Evolutionary conservation across 2,888 invertebrate species (phyloP).

Genomic region (Eudemis profundana): DNA sequence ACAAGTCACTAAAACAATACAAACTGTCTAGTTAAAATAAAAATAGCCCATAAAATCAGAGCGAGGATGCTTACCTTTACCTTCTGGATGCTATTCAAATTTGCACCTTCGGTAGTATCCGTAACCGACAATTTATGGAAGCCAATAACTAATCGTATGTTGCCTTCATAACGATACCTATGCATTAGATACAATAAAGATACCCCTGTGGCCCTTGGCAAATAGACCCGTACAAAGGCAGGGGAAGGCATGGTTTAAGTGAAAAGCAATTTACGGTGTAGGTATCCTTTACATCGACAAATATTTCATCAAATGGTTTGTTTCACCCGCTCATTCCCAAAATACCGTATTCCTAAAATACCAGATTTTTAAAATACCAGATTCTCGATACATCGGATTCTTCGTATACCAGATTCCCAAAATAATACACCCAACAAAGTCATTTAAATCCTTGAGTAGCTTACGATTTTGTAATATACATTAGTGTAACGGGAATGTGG

Average conservation of each 20-base stretch:
- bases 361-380: too few species aligned
- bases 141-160: slow-evolving; percentile 21
- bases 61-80: slow-evolving; percentile 6
- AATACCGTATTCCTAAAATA: too few species aligned
- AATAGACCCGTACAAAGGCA: slow-evolving; percentile 46
- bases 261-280: slow-evolving; percentile 1
- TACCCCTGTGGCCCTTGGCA: slow-evolving; percentile 45
- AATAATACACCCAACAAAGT: too few species aligned
- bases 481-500: too few species aligned
- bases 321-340: too few species aligned
- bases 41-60: slow-evolving; percentile 22
- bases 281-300: too few species aligned
- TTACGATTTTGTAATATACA: too few species aligned
- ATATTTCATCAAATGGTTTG: too few species aligned
- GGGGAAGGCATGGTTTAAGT: slow-evolving; percentile 29
- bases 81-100: slow-evolving; percentile 13
- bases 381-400: too few species aligned
- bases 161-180: slow-evolving; percentile 34
- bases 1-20: slow-evolving; percentile 20
- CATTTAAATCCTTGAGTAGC: too few species aligned
- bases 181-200: slow-evolving; percentile 44
- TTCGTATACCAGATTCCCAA: too few species aligned
- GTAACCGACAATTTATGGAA: slow-evolving; percentile 5
- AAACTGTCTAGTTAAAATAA: slow-evolving; percentile 22
- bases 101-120: slow-evolving; percentile 3